These are phyloP conservation scores for Hirtodrosophila alboralis DNA, from an alignment of 2,888 invertebrate genomes.

Conservation along the genomic window DNA sequence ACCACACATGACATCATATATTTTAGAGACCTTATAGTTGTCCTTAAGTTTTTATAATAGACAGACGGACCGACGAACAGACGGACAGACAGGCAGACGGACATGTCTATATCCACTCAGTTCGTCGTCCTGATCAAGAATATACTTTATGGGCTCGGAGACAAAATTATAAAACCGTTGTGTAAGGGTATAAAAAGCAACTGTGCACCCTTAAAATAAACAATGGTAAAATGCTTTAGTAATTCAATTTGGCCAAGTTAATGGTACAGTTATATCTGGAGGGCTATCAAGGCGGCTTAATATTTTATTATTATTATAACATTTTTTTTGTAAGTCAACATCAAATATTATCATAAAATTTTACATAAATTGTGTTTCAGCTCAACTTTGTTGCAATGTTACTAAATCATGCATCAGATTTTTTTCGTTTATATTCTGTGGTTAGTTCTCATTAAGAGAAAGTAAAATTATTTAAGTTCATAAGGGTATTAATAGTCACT, in stretches of 20 bases:
- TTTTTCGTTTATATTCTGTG: background rate
- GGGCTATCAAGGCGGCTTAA: constrained; percentile 33
- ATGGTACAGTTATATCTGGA: constrained; percentile 38
- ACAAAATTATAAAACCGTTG: too few species aligned
- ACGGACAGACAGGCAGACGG: too few species aligned
- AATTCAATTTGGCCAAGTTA: constrained; percentile 57
- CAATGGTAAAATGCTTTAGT: constrained; percentile 52
- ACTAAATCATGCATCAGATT: background rate
- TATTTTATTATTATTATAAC: constrained; percentile 19
- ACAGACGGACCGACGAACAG: too few species aligned
- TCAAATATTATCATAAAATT: constrained; percentile 39
- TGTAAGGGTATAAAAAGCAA: background rate
- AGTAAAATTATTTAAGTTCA: too few species aligned
- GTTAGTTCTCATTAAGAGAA: too few species aligned
- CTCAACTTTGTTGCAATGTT: constrained; percentile 13
- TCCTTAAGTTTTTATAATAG: too few species aligned
- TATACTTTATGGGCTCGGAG: too few species aligned
- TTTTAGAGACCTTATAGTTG: too few species aligned
- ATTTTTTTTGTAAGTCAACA: constrained; percentile 13
- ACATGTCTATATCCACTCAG: too few species aligned
- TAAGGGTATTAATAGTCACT: too few species aligned
- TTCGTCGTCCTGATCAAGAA: too few species aligned
- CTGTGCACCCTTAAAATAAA: constrained; percentile 48
- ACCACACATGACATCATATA: too few species aligned
- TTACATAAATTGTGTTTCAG: constrained; percentile 16